Evolutionary conservation across 2,797 vertebrate species (phyloP).

Genomic region (Mustela erminea): DNA sequence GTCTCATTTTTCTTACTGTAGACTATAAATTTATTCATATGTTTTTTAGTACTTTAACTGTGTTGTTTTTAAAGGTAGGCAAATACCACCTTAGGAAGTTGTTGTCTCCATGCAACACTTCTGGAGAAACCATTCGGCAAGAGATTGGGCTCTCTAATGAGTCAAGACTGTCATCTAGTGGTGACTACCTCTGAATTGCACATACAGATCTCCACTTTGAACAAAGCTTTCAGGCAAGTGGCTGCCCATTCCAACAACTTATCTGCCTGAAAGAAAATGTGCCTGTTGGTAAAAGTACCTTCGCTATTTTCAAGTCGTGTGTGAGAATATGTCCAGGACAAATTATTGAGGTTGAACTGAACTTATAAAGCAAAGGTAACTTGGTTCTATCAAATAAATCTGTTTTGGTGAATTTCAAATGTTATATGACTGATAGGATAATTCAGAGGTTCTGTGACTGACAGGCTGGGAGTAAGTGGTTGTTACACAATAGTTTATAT

Average conservation of each 20-base stretch:
- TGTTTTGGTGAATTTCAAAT: neutral
- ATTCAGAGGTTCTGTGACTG: neutral
- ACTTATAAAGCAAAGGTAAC: neutral
- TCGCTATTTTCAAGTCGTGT: neutral
- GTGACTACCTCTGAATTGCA: constrained; percentile 13
- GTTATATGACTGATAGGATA: neutral
- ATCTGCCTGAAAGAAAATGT: neutral
- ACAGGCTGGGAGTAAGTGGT: neutral
- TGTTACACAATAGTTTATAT: neutral
- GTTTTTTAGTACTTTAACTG: constrained; percentile 11
- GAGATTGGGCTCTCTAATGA: neutral
- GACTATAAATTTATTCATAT: neutral
- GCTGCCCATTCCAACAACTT: neutral
- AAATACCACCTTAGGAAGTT: neutral
- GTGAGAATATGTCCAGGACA: neutral
- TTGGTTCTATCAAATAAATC: neutral
- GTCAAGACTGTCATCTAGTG: constrained; percentile 70
- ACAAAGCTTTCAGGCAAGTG: neutral
- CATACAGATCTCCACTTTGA: neutral
- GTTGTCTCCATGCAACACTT: neutral
- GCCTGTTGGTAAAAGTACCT: neutral
- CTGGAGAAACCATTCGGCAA: neutral
- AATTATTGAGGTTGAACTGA: neutral
- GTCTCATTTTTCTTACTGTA: neutral
- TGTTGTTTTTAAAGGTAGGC: neutral